Percentiles rank a stretch among this genome's conserved stretches.
These are phyloP conservation scores for Tetramorium parvispinum DNA, from an alignment of 1,140 invertebrate genomes.

Conservation along the genomic window DNA sequence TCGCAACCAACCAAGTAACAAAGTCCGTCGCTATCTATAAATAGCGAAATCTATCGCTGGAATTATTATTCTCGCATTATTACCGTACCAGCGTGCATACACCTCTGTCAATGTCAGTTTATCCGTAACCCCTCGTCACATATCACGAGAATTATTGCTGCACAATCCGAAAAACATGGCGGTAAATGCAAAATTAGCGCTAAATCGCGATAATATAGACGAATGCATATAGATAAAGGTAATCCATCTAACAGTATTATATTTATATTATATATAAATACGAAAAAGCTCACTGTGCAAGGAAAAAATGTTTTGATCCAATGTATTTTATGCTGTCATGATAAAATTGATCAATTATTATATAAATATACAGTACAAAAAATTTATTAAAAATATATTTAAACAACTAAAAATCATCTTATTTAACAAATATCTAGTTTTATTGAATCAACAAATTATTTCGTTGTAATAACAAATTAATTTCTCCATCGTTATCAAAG, in stretches of 20 bases:
- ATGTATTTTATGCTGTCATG: neutral
- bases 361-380: neutral
- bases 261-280: neutral
- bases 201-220: neutral
- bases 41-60: slow-evolving; percentile 45
- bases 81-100: slow-evolving; percentile 19
- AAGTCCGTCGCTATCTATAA: slow-evolving; percentile 42
- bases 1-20: neutral
- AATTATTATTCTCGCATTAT: slow-evolving; percentile 49
- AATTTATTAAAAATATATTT: neutral
- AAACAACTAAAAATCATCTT: neutral
- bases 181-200: slow-evolving; percentile 4
- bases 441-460: neutral
- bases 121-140: slow-evolving; percentile 10
- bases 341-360: neutral
- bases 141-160: slow-evolving; percentile 25
- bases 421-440: neutral
- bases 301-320: neutral
- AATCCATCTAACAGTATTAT: neutral
- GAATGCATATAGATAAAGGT: neutral
- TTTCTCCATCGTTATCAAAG: neutral
- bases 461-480: slow-evolving; percentile 5
- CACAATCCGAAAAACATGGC: neutral
- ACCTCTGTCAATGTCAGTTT: slow-evolving; percentile 48
- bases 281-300: neutral